A percentile compares a stretch with the other conserved stretches of the same genome.
phyloP scores from a whole-genome alignment of 1,140 invertebrate genomes.

The Adelges cooleyi region DNA sequence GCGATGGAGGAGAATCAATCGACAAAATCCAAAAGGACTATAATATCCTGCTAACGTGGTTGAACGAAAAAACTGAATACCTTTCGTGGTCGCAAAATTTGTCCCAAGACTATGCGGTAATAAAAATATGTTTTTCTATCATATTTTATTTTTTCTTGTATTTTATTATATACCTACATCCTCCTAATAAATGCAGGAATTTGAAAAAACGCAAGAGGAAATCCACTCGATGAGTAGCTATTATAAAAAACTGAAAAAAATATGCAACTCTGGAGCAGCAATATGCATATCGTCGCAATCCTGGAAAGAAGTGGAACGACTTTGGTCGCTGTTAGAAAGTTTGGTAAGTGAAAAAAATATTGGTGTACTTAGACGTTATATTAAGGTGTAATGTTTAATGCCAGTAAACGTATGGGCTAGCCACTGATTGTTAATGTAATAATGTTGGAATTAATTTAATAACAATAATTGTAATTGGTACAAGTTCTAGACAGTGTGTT shows the following conservation, averaged over 20 bases:
- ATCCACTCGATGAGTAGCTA: constrained; percentile 52
- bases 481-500: no score
- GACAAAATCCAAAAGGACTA: constrained; percentile 67
- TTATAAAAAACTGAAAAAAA: constrained; percentile 58
- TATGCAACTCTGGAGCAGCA: constrained; percentile 63
- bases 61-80: constrained; percentile 58
- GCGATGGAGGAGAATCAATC: constrained; percentile 53
- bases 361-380: no score
- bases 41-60: constrained; percentile 64
- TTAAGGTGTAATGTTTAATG: no score
- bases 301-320: constrained; percentile 60
- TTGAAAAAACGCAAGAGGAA: constrained; percentile 55
- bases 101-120: constrained; percentile 42
- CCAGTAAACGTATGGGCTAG: no score
- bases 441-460: no score
- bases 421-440: no score
- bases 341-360: neutral
- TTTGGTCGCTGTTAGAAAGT: constrained; percentile 52
- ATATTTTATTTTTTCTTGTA: no score
- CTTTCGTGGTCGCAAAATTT: constrained; percentile 42
- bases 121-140: no score
- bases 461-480: no score
- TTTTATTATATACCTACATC: no score
- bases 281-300: constrained; percentile 66
- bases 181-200: no score